Percentiles rank a stretch among this genome's conserved stretches.
Conservation (phyloP, 2,888 invertebrate genomes). For the Metallyticus violacea region DNA sequence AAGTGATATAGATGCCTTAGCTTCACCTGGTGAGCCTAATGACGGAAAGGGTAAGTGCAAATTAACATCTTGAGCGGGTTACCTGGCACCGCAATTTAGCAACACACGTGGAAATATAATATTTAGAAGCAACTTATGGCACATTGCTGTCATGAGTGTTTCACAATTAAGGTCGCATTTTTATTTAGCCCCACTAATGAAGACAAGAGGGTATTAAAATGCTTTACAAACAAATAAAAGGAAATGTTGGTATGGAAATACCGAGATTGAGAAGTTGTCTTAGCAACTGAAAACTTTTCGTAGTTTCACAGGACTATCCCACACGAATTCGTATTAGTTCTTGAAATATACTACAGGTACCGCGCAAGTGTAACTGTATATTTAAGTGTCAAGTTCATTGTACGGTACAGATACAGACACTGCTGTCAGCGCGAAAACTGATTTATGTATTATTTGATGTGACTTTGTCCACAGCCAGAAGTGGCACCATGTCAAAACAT, state of each 20-base stretch:
- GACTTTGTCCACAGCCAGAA: too few relatives aligned
- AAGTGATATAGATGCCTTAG: conserved; percentile 22
- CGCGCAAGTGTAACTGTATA: neutral
- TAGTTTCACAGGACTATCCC: conserved; percentile 14
- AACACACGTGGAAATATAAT: neutral
- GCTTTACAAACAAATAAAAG: neutral
- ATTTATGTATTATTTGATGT: too few relatives aligned
- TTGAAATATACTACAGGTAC: neutral
- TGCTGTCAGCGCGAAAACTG: too few relatives aligned
- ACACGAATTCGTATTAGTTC: conserved; percentile 14
- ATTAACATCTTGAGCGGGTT: neutral
- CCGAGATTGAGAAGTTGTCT: neutral
- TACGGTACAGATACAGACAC: neutral
- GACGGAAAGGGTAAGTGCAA: conserved; percentile 27
- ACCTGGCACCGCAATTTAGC: neutral
- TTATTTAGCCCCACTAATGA: neutral
- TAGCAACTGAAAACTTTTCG: conserved; percentile 2
- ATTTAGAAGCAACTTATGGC: neutral
- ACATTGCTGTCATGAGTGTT: conserved; percentile 3
- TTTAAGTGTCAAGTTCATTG: neutral
- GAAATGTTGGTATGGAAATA: neutral
- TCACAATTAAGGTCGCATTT: neutral
- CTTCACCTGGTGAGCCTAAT: conserved; percentile 20
- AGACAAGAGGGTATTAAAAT: neutral
- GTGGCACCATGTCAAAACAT: too few relatives aligned